Percentiles rank a stretch among this genome's conserved stretches.
Evolutionary conservation across 2,888 invertebrate genomes (phyloP).

Genomic region (Synanthedon myopaeformis): DNA sequence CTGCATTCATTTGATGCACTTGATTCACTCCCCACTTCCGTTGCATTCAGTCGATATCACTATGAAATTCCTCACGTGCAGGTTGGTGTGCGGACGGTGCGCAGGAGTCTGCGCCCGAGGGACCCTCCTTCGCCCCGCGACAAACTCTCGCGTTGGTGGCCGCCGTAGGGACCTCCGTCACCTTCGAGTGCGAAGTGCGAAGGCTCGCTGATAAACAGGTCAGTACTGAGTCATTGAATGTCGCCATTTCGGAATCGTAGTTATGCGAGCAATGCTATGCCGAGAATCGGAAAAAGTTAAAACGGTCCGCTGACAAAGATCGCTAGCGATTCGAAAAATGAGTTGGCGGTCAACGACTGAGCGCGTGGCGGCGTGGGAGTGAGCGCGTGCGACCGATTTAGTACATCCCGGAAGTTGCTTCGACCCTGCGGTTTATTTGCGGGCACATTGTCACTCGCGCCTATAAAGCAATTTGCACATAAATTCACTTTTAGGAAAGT

Average conservation of each 20-base stretch:
- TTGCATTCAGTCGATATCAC: neutral
- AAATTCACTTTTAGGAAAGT: neutral
- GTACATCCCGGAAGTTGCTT: constrained; percentile 24
- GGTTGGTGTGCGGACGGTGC: constrained; percentile 19
- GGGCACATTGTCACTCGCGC: neutral
- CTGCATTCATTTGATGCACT: constrained; percentile 26
- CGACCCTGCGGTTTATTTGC: constrained; percentile 1
- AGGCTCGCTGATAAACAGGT: constrained; percentile 39
- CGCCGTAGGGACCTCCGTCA: constrained; percentile 29
- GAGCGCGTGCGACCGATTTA: constrained; percentile 6
- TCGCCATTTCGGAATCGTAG: neutral
- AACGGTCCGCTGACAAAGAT: constrained; percentile 22
- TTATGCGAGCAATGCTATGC: neutral
- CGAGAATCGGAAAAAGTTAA: constrained; percentile 8
- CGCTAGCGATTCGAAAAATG: constrained; percentile 17
- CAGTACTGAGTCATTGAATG: constrained; percentile 8
- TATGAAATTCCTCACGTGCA: neutral
- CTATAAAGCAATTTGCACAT: neutral
- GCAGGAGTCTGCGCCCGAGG: constrained; percentile 17
- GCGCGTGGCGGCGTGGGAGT: constrained; percentile 7
- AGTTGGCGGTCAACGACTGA: constrained; percentile 28
- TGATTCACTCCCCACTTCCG: constrained; percentile 15
- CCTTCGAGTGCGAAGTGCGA: constrained; percentile 38
- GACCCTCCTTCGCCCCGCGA: constrained; percentile 23
- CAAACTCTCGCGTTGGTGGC: constrained; percentile 27